Evolutionary conservation across 2,113 vertebrate genomes (phyloP).

Genomic region (Abramis brama): DNA sequence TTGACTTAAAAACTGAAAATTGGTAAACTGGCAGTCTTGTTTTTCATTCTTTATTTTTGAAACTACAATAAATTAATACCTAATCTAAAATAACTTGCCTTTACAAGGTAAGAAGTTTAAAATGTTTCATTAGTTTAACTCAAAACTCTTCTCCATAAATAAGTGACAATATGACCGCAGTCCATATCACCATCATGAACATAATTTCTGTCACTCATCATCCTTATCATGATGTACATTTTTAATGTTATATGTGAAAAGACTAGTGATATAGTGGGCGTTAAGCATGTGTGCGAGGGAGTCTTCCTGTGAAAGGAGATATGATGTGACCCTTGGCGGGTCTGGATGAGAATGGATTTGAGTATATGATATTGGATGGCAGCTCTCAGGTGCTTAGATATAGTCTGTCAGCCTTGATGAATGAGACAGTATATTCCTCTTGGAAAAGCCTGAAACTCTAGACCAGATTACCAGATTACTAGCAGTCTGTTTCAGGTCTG

Average conservation of each 20-base stretch:
- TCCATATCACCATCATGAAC: background rate
- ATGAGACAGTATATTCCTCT: slow-evolving; percentile 33
- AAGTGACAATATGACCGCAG: background rate
- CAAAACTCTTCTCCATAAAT: background rate
- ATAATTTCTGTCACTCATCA: background rate
- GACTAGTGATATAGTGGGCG: background rate
- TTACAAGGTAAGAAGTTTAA: background rate
- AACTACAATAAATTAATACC: background rate
- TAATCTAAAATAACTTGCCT: background rate
- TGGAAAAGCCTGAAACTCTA: slow-evolving; percentile 36
- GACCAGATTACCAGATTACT: slow-evolving; percentile 16
- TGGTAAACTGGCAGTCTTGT: background rate
- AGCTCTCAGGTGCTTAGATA: slow-evolving; percentile 39
- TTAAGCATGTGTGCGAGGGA: background rate
- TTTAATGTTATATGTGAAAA: slow-evolving; percentile 11
- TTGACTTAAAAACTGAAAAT: background rate
- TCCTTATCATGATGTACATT: background rate
- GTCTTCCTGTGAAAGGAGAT: background rate
- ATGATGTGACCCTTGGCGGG: background rate
- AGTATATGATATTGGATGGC: slow-evolving; percentile 11
- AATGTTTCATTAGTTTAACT: too few species aligned
- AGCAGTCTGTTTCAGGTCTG: slow-evolving; percentile 34
- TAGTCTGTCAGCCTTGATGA: slow-evolving; percentile 50
- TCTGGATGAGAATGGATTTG: slow-evolving; percentile 37
- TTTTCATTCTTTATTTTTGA: background rate